Conservation (phyloP, 2,113 vertebrate species). For the Camelus dromedarius region DNA sequence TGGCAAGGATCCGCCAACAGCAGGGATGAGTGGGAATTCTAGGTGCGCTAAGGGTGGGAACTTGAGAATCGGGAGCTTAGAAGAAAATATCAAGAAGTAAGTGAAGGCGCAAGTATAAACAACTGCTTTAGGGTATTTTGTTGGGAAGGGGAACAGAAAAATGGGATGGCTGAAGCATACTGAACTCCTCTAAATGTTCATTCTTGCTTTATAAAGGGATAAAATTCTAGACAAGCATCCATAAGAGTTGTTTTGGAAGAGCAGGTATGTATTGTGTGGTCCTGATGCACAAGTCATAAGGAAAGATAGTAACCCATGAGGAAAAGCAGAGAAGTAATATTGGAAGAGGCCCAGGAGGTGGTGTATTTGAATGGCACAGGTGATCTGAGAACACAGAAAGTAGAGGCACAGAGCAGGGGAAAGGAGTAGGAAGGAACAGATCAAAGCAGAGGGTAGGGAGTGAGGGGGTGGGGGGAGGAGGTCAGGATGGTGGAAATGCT, state of each 20-base stretch:
- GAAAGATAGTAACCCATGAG: not conserved
- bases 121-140: not conserved
- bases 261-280: not conserved
- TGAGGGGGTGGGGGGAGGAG: not conserved
- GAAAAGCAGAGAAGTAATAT: not conserved
- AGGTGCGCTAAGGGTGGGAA: not conserved
- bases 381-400: not conserved
- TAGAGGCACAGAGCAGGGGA: not conserved
- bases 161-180: not conserved
- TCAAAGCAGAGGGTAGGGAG: not conserved
- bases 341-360: not conserved
- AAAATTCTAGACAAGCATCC: not conserved
- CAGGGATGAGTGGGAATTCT: not conserved
- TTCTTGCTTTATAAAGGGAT: not conserved
- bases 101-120: not conserved
- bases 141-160: not conserved
- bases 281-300: not conserved
- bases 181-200: not conserved
- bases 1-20: too few relatives aligned
- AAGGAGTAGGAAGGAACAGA: not conserved
- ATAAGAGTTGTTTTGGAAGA: not conserved
- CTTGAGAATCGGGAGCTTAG: not conserved
- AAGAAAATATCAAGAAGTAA: not conserved
- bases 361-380: not conserved
- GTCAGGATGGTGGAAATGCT: not conserved